These are phyloP conservation scores for Romanogobio albipinnatus DNA, from an alignment of 2,113 vertebrate genomes.

Conservation along the genomic window DNA sequence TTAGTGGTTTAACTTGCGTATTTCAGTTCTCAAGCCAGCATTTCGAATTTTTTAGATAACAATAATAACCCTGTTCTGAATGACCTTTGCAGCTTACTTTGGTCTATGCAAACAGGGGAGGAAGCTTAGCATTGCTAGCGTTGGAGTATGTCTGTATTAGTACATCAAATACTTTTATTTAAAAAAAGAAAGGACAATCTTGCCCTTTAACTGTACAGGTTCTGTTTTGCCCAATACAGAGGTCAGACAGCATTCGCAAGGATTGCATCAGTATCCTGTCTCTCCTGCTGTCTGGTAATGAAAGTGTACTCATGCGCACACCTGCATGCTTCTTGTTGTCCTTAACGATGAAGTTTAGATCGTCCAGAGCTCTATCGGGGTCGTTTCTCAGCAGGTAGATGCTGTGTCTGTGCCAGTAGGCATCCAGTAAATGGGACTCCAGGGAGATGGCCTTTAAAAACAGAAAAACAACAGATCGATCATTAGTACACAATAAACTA, in stretches of 20 bases:
- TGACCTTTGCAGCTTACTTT: background rate
- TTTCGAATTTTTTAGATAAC: background rate
- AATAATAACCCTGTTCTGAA: background rate
- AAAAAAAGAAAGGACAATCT: background rate
- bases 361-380: conserved; percentile 71
- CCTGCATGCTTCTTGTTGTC: conserved; percentile 75
- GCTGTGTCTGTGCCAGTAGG: conserved; percentile 80
- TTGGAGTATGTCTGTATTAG: background rate
- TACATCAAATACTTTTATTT: background rate
- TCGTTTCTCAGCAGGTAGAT: conserved; percentile 78
- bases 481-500: conserved; percentile 26
- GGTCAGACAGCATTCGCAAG: background rate
- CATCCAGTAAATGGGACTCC: conserved; percentile 77
- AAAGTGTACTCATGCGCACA: conserved; percentile 42
- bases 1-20: background rate
- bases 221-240: background rate
- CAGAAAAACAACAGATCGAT: conserved; percentile 52
- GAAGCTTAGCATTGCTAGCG: background rate
- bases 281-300: conserved; percentile 23
- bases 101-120: background rate
- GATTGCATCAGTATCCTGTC: background rate
- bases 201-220: background rate
- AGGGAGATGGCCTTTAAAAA: conserved; percentile 71
- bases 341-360: conserved; percentile 77
- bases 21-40: background rate